Conservation (phyloP, 2,888 invertebrate species). For the Neoscelio sp. region DNA sequence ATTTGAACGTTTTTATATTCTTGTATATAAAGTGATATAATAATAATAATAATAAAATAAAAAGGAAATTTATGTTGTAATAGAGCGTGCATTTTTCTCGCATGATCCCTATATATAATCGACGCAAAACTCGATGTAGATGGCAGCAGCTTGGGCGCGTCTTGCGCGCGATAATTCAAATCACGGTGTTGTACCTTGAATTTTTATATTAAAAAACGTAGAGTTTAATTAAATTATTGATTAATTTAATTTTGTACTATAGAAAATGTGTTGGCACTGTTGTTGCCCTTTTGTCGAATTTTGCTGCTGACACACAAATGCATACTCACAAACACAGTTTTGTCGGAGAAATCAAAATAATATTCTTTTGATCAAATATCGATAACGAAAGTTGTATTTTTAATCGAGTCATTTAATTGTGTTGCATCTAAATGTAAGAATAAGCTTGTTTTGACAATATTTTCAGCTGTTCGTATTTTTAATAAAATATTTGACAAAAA, state of each 20-base stretch:
- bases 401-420: constrained; percentile 62
- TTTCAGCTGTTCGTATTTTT: constrained; percentile 67
- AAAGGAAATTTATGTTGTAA: constrained; percentile 28
- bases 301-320: not conserved
- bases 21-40: constrained; percentile 56
- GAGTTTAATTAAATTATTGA: constrained; percentile 60
- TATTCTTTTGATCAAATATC: constrained; percentile 54
- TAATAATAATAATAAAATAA: constrained; percentile 34
- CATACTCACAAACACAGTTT: no score
- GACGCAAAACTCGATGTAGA: constrained; percentile 17
- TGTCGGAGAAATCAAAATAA: constrained; percentile 64
- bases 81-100: constrained; percentile 57
- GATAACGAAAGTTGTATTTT: constrained; percentile 64
- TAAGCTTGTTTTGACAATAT: constrained; percentile 67
- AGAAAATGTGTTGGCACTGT: not conserved
- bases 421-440: constrained; percentile 61
- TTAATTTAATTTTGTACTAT: constrained; percentile 57
- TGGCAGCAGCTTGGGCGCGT: not conserved
- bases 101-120: constrained; percentile 64
- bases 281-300: constrained; percentile 9
- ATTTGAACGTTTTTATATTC: constrained; percentile 62
- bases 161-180: constrained; percentile 18
- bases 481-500: constrained; percentile 62
- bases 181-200: constrained; percentile 58
- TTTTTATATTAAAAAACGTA: constrained; percentile 57